Evolutionary conservation across 35 echinoderm and acorn worm species (phyloP), one percentile per base, ranked within the genome.

Genomic region (Nesometra sesokonis): DNA sequence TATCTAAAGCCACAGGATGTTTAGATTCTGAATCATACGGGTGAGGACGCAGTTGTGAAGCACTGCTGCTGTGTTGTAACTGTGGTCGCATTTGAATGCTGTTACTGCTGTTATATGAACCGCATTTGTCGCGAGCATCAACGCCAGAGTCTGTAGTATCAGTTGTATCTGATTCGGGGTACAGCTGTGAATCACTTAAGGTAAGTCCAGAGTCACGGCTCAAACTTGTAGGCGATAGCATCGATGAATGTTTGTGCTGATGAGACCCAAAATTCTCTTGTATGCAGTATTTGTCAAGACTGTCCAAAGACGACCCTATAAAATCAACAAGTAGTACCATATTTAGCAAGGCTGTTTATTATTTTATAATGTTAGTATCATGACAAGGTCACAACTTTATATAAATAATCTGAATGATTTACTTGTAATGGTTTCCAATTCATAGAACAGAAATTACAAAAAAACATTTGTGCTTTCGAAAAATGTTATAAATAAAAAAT

Each of bases 91-190:
- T 43, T 43, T 4, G 15, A 7, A 15, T 27, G 23, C 52, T 27
- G 21, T 19, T 67, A 67, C 21, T 27, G 21, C 52, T 67, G 52
- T 67, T 67, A 67, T 67, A 19, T 5, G 52, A 67, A 67, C 52
- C 52, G 23, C 9, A 19, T 57, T 87, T 88, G 34, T 97, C 91
- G 39, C 91, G 93, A 36, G 94, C 90, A 47, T 98, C 93, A 46
- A 94, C 88, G 30, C 95, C 95, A 33, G 95, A 98, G 79, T 98
- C 95, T 31, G 95, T 98, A 23, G 95, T 94, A 85, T 97, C 95
- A 0, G 95, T 94, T 27, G 90, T 94, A 47, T 98, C 95, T 17
- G 95, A 98, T 29, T 98, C 95, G 7, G 95, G 92, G 78, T 94
- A 98, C 17, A 98, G 79, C 85, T 98, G 92, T 82, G 93, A 94